Conservation (phyloP, 23 tunicate genomes). For the Styela clava region DNA sequence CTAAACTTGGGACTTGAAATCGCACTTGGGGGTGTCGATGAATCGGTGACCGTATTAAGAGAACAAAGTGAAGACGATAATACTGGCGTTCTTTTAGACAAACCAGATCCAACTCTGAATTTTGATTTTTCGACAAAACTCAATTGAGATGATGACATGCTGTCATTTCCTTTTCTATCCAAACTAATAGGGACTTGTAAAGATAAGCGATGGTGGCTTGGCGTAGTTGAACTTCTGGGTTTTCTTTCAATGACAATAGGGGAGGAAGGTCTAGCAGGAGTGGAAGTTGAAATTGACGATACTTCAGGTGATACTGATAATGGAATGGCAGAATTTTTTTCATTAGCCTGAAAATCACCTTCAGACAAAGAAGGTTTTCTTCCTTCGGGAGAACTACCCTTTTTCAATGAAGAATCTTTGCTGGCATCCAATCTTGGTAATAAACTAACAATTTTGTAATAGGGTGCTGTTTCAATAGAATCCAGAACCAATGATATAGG, state of each 20-base stretch:
- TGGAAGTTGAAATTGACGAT: neutral
- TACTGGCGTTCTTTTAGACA: neutral
- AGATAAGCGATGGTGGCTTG: neutral
- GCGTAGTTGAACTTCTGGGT: neutral
- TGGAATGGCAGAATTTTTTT: neutral
- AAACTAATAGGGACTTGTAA: neutral
- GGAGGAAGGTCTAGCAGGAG: neutral
- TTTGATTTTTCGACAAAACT: neutral
- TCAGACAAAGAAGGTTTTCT: neutral
- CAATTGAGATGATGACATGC: neutral
- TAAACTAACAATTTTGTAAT: neutral
- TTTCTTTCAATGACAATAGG: neutral
- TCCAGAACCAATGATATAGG: neutral
- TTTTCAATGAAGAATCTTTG: neutral
- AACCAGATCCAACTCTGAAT: neutral
- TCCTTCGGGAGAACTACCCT: neutral
- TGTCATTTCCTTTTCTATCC: neutral
- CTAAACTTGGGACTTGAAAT: neutral
- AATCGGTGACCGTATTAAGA: neutral
- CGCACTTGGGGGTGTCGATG: neutral
- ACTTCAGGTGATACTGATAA: neutral
- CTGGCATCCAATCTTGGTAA: neutral
- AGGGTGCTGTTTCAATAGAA: neutral
- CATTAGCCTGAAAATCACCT: neutral
- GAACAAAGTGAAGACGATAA: neutral